Evolutionary conservation across 2,797 vertebrate genomes (phyloP).

Genomic region (Miopithecus talapoin): DNA sequence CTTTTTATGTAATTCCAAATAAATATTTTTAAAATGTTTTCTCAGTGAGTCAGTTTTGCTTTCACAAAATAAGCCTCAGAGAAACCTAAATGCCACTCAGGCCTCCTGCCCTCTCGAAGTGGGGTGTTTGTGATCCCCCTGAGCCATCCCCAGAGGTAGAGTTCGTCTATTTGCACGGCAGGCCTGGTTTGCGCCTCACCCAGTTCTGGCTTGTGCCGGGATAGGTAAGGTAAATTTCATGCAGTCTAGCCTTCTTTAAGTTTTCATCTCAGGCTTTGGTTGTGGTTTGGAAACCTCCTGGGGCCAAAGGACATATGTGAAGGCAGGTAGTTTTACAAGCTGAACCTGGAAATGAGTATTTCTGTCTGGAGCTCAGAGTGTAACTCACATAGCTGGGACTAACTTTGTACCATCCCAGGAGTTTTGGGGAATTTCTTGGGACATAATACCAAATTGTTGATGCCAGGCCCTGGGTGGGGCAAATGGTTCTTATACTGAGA

Average conservation of each 20-base stretch:
- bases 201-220: not conserved
- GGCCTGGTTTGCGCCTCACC: not conserved
- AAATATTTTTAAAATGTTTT: constrained; percentile 70
- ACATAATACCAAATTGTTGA: not conserved
- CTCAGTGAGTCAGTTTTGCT: constrained; percentile 60
- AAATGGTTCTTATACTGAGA: not conserved
- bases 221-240: not conserved
- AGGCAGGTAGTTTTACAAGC: not conserved
- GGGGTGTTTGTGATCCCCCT: not conserved
- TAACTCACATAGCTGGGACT: not conserved
- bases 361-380: not conserved
- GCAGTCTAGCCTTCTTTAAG: not conserved
- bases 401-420: not conserved
- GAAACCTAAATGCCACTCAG: constrained; percentile 38
- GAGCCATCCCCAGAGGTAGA: not conserved
- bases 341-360: not conserved
- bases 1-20: constrained; percentile 63
- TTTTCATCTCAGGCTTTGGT: not conserved
- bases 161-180: not conserved
- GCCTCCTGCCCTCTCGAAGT: not conserved
- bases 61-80: constrained; percentile 36
- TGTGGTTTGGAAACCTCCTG: not conserved
- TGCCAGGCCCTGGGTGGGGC: not conserved
- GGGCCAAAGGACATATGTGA: not conserved
- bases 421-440: not conserved